phyloP scores from a whole-genome alignment of 2,113 vertebrate genomes.

The Oenanthe oenanthe region DNA sequence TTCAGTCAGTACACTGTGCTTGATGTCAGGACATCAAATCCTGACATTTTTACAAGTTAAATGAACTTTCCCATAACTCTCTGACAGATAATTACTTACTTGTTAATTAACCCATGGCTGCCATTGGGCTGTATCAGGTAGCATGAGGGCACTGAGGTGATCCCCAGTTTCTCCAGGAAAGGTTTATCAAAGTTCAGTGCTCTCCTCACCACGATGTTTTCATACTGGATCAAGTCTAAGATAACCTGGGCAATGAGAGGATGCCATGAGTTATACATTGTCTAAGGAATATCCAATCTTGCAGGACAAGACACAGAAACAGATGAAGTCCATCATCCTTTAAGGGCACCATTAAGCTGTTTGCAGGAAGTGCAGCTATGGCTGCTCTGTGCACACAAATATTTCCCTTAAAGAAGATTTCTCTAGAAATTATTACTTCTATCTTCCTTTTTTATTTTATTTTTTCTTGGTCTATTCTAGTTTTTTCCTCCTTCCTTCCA shows the following conservation, averaged over 20 bases:
- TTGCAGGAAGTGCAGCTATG: not conserved
- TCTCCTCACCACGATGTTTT: constrained; percentile 82
- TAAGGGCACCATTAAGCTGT: not conserved
- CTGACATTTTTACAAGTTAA: not conserved
- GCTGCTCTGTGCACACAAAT: not conserved
- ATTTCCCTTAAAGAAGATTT: not conserved
- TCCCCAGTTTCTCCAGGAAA: constrained; percentile 80
- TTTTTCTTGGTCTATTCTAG: not conserved
- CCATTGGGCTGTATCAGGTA: constrained; percentile 88
- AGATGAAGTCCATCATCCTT: not conserved
- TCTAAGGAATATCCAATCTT: not conserved
- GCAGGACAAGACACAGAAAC: not conserved
- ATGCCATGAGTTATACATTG: not conserved
- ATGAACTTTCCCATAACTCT: not conserved
- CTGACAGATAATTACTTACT: constrained; percentile 74
- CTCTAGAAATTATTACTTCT: not conserved
- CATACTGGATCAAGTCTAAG: constrained; percentile 86
- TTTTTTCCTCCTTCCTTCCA: not conserved
- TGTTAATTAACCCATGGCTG: constrained; percentile 77
- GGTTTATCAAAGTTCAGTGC: constrained; percentile 74
- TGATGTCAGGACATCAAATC: not conserved
- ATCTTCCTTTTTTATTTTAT: not conserved
- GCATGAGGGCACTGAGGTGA: constrained; percentile 79
- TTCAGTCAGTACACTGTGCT: not conserved
- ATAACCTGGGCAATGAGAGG: constrained; percentile 79